Conservation (phyloP, 2,888 invertebrate species). For the Epirrita christyi region DNA sequence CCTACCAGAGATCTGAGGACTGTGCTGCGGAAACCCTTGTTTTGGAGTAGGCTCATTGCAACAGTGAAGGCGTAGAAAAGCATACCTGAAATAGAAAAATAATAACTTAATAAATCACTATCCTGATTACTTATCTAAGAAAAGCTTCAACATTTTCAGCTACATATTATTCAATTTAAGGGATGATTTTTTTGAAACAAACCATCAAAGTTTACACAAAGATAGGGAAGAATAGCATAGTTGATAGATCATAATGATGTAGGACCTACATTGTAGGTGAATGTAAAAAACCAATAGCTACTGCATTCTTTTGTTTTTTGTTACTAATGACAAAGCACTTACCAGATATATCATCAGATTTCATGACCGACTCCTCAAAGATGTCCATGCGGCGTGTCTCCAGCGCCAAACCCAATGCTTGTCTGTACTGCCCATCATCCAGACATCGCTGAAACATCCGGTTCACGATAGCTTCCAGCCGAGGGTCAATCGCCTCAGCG, state of each 20-base stretch:
- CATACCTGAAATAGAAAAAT: constrained; percentile 85
- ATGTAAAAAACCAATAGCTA: too few relatives aligned
- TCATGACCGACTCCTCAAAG: constrained; percentile 95
- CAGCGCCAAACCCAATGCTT: constrained; percentile 97
- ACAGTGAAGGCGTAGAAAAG: constrained; percentile 98
- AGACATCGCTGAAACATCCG: constrained; percentile 98
- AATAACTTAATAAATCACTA: neutral
- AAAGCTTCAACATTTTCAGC: too few relatives aligned
- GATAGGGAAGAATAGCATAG: too few relatives aligned
- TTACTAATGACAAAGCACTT: constrained; percentile 28
- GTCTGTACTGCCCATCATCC: constrained; percentile 96
- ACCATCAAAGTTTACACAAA: too few relatives aligned
- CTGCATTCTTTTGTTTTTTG: too few relatives aligned
- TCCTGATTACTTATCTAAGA: neutral
- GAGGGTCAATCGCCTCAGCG: constrained; percentile 89
- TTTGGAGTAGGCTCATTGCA: constrained; percentile 98
- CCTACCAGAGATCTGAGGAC: constrained; percentile 95
- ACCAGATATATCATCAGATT: constrained; percentile 94
- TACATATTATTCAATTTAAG: neutral
- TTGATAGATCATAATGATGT: too few relatives aligned
- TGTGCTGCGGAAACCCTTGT: constrained; percentile 95
- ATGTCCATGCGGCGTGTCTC: constrained; percentile 99
- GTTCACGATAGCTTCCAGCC: constrained; percentile 97
- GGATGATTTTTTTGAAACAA: neutral
- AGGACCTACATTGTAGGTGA: too few relatives aligned